phyloP scores from a whole-genome alignment of 2,113 vertebrate species.

The Eira barbara region DNA sequence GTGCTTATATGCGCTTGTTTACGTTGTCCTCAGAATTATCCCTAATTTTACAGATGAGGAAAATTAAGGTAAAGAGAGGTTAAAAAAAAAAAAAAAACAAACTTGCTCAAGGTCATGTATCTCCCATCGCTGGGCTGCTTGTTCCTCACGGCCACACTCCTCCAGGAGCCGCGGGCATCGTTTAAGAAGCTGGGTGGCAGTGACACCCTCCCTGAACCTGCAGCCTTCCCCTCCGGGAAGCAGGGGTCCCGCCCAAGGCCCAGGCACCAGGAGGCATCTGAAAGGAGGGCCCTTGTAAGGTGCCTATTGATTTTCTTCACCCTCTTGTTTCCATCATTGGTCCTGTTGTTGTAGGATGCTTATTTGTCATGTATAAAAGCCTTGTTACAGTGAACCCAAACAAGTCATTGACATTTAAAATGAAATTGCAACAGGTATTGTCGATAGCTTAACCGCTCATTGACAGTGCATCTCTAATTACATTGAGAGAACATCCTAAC shows the following conservation, averaged over 20 bases:
- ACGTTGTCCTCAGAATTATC: background rate
- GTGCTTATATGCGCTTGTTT: background rate
- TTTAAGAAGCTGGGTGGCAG: background rate
- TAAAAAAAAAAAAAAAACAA: background rate
- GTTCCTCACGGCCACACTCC: background rate
- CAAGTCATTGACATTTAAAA: slow-evolving; percentile 67
- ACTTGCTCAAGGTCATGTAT: background rate
- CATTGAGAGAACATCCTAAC: slow-evolving; percentile 23
- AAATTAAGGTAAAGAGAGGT: background rate
- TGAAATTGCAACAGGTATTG: slow-evolving; percentile 61
- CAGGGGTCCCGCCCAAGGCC: background rate
- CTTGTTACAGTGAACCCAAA: slow-evolving; percentile 65
- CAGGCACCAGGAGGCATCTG: background rate
- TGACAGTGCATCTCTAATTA: slow-evolving; percentile 48
- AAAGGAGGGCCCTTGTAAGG: background rate
- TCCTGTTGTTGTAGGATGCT: slow-evolving; percentile 26
- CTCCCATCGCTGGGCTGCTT: background rate
- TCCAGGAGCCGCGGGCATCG: background rate
- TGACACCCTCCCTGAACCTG: background rate
- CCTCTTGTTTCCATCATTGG: slow-evolving; percentile 28
- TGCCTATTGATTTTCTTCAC: slow-evolving; percentile 50
- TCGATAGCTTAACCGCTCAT: slow-evolving; percentile 50
- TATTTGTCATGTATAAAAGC: slow-evolving; percentile 46
- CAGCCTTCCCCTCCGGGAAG: background rate
- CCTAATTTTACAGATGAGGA: background rate